Percentiles rank a stretch among this genome's conserved stretches.
Evolutionary conservation across 2,888 invertebrate genomes (phyloP).

Genomic region (Trichopria drosophilae): DNA sequence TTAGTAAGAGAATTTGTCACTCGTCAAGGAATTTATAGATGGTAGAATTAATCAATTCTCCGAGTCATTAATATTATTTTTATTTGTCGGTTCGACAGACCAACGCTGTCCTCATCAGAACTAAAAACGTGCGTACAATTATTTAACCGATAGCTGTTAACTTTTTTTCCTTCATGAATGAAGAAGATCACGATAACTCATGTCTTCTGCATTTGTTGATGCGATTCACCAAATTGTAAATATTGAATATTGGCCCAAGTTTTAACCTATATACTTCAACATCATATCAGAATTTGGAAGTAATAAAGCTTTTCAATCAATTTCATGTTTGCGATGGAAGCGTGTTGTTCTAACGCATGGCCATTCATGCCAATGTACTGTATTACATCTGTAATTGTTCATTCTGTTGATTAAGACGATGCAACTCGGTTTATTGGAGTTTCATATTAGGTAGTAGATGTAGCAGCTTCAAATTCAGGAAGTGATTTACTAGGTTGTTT

Average conservation of each 20-base stretch:
- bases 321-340: constrained; percentile 94
- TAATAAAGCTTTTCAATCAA: constrained; percentile 94
- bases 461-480: constrained; percentile 69
- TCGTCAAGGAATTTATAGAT: no score
- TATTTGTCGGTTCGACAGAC: no score
- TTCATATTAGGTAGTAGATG: constrained; percentile 66
- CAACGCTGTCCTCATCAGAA: no score
- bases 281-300: constrained; percentile 96
- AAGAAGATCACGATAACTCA: constrained; percentile 55
- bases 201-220: constrained; percentile 72
- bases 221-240: constrained; percentile 89
- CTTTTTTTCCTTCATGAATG: no score
- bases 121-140: no score
- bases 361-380: constrained; percentile 86
- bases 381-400: constrained; percentile 95
- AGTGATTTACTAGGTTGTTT: constrained; percentile 58
- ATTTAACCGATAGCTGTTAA: no score
- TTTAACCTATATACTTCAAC: constrained; percentile 99
- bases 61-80: no score
- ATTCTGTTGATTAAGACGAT: constrained; percentile 71
- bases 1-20: no score
- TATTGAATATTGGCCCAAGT: constrained; percentile 94
- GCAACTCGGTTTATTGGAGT: constrained; percentile 55
- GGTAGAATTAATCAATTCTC: no score
- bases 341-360: constrained; percentile 80